A percentile compares a stretch with the other conserved stretches of the same genome.
These are phyloP conservation scores for Chrysopilus asiliformis DNA, from an alignment of 2,888 invertebrate genomes.

Conservation along the genomic window DNA sequence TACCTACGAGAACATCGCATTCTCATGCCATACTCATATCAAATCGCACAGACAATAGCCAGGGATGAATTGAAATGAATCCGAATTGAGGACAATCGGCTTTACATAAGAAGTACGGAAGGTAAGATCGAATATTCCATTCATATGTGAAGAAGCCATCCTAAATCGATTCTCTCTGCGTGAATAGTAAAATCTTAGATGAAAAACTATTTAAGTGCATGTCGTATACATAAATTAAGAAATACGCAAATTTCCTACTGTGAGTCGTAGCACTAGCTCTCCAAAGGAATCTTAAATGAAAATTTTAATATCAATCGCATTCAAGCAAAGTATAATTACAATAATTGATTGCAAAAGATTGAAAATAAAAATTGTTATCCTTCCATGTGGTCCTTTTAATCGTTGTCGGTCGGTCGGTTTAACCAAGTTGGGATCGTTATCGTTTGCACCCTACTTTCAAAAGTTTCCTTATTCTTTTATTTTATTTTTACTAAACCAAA, in stretches of 20 bases:
- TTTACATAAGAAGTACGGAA: conserved; percentile 4
- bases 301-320: no score
- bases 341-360: conserved; percentile 6
- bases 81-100: conserved; percentile 6
- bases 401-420: conserved; percentile 1
- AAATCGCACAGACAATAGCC: conserved; percentile 8
- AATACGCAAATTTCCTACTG: no score
- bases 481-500: no score
- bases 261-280: no score
- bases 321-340: conserved; percentile 11
- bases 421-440: no score
- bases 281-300: no score
- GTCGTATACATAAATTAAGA: conserved; percentile 1
- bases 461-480: no score
- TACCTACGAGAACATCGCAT: neutral
- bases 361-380: conserved; percentile 6
- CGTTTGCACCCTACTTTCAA: no score
- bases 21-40: conserved; percentile 7
- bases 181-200: neutral
- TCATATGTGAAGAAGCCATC: no score
- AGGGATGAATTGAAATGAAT: conserved; percentile 5
- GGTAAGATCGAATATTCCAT: no score
- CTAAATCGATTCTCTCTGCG: conserved; percentile 7
- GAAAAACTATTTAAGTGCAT: conserved; percentile 1
- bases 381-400: conserved; percentile 6